Conservation (phyloP, 2,888 invertebrate genomes). For the Scrobipalpa costella region DNA sequence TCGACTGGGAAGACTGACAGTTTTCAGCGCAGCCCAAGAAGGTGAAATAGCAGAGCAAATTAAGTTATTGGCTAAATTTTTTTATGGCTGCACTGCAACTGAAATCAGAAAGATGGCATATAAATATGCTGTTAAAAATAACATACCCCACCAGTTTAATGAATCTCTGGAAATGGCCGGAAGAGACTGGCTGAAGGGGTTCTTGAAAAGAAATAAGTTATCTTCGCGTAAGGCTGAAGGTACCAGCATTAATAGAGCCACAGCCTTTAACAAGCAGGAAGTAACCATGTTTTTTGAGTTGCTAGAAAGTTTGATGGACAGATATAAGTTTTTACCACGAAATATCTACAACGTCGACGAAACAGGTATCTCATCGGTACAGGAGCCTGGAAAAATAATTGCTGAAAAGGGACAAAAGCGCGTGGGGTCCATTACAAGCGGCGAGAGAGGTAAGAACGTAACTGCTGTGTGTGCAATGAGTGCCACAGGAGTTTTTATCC, state of each 20-base stretch:
- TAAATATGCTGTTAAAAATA: slow-evolving; percentile 35
- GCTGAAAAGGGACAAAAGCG: slow-evolving; percentile 56
- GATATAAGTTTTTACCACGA: slow-evolving; percentile 39
- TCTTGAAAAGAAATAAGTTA: slow-evolving; percentile 36
- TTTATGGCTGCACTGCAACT: slow-evolving; percentile 39
- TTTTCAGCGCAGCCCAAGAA: too few species aligned
- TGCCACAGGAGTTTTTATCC: slow-evolving; percentile 22
- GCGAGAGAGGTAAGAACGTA: slow-evolving; percentile 56
- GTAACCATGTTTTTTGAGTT: slow-evolving; percentile 38
- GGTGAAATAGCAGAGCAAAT: slow-evolving; percentile 35
- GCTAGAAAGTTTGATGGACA: slow-evolving; percentile 29
- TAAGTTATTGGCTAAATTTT: slow-evolving; percentile 40
- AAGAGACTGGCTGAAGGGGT: slow-evolving; percentile 32
- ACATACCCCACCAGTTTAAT: slow-evolving; percentile 35
- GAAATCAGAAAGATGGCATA: slow-evolving; percentile 39
- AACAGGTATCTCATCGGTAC: slow-evolving; percentile 59
- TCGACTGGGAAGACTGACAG: slow-evolving; percentile 38
- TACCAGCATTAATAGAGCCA: slow-evolving; percentile 41
- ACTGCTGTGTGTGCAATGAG: slow-evolving; percentile 38
- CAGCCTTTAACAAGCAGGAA: slow-evolving; percentile 45
- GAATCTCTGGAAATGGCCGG: slow-evolving; percentile 27
- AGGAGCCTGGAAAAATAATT: slow-evolving; percentile 53
- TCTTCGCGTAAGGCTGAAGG: slow-evolving; percentile 42
- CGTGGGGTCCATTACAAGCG: slow-evolving; percentile 57
- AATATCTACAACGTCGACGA: slow-evolving; percentile 61